phyloP scores from a whole-genome alignment of 2,797 vertebrate species.

The Eulemur rubriventer region DNA sequence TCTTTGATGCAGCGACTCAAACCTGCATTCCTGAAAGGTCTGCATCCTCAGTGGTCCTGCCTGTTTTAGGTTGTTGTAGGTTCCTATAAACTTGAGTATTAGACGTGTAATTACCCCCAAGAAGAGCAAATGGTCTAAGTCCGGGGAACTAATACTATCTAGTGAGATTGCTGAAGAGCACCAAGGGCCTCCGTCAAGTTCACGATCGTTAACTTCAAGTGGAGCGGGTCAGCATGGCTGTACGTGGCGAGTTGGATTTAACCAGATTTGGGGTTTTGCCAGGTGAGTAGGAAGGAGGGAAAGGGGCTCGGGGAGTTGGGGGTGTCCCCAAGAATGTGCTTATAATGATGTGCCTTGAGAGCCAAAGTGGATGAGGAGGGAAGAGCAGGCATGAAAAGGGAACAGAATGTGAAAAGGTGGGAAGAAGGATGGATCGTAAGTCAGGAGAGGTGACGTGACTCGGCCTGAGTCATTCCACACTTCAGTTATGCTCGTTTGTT shows the following conservation, averaged over 20 bases:
- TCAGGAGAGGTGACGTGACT: neutral
- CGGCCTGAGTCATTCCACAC: no score
- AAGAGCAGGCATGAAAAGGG: neutral
- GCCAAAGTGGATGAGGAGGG: neutral
- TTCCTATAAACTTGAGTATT: neutral
- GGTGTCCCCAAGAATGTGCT: neutral
- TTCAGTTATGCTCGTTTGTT: fast-evolving
- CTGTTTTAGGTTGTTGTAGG: neutral
- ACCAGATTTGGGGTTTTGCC: neutral
- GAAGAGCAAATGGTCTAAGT: neutral
- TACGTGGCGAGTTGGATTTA: neutral
- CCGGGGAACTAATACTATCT: neutral
- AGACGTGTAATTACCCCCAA: neutral
- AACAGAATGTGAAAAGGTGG: no score
- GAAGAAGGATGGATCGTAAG: fast-evolving
- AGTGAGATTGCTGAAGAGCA: neutral
- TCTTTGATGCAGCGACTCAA: neutral
- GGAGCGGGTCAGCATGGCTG: no score
- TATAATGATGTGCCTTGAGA: fast-evolving
- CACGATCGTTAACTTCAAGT: no score
- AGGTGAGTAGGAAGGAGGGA: neutral
- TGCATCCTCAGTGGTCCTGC: neutral
- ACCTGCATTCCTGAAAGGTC: neutral
- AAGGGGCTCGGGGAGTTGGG: neutral
- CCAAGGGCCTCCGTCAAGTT: neutral